Evolutionary conservation across 2,113 vertebrate species (phyloP).

Genomic region (Catagonus wagneri): DNA sequence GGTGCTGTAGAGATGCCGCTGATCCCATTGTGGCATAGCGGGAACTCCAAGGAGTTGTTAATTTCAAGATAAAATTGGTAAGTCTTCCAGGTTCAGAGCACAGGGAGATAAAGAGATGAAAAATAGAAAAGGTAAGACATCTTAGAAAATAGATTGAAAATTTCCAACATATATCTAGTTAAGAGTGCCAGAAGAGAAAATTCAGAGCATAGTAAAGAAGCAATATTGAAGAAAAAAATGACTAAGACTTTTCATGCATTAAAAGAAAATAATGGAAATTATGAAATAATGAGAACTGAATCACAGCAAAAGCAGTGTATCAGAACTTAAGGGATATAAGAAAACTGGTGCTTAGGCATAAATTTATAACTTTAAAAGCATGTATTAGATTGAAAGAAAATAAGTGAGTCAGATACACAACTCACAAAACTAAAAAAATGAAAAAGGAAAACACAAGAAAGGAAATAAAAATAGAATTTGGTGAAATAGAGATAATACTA

Average conservation of each 20-base stretch:
- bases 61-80: background rate
- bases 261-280: background rate
- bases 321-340: background rate
- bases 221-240: background rate
- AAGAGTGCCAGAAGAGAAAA: background rate
- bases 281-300: background rate
- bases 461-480: slow-evolving; percentile 32
- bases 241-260: slow-evolving; percentile 8
- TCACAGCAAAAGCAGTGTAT: background rate
- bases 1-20: too few species aligned
- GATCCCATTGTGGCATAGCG: too few species aligned
- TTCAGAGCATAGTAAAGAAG: background rate
- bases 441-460: slow-evolving; percentile 33
- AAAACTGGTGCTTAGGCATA: background rate
- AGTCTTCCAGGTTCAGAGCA: background rate
- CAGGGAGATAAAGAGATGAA: slow-evolving; percentile 19
- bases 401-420: background rate
- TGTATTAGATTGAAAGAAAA: slow-evolving; percentile 53
- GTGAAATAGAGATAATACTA: background rate
- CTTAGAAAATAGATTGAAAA: background rate
- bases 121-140: background rate
- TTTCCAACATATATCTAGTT: background rate
- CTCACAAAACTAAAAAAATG: background rate
- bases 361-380: background rate
- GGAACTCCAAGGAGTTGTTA: background rate